phyloP scores from a whole-genome alignment of 2,888 invertebrate genomes.

The Tenodera sinensis region DNA sequence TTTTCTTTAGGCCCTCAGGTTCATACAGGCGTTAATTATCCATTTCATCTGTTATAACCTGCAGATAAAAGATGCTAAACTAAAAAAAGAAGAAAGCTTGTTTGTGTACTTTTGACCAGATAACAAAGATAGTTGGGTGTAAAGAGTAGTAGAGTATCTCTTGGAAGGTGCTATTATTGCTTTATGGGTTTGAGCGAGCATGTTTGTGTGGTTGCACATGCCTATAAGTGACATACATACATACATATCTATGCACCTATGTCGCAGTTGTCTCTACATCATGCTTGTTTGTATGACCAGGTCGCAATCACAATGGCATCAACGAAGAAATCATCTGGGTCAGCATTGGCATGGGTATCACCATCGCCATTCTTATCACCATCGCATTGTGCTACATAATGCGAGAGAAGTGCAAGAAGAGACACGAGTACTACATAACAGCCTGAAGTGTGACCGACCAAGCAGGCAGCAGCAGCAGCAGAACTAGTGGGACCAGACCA shows the following conservation, averaged over 20 bases:
- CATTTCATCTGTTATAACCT: too few relatives aligned
- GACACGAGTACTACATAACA: conserved; percentile 51
- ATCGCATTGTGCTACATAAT: conserved; percentile 79
- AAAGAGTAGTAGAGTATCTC: too few relatives aligned
- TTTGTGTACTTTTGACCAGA: too few relatives aligned
- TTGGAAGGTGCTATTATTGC: too few relatives aligned
- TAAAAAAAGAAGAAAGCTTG: too few relatives aligned
- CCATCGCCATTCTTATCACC: conserved; percentile 75
- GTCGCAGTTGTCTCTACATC: neutral
- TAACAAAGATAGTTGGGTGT: too few relatives aligned
- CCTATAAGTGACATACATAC: neutral
- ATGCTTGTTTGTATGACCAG: conserved; percentile 48
- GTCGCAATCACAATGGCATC: conserved; percentile 76
- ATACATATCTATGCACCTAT: too few relatives aligned
- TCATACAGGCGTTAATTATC: too few relatives aligned
- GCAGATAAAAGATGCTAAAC: too few relatives aligned
- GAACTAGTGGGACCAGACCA: neutral
- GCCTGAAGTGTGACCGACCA: conserved; percentile 4
- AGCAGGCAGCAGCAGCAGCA: too few relatives aligned
- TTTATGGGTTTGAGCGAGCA: too few relatives aligned
- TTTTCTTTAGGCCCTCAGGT: too few relatives aligned
- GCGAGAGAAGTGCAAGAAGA: conserved; percentile 74
- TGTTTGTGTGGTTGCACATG: neutral
- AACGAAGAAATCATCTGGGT: conserved; percentile 88
- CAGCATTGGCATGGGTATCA: conserved; percentile 81